These are phyloP conservation scores for Tamandua tetradactyla DNA, from an alignment of 2,797 vertebrate genomes.

Conservation along the genomic window DNA sequence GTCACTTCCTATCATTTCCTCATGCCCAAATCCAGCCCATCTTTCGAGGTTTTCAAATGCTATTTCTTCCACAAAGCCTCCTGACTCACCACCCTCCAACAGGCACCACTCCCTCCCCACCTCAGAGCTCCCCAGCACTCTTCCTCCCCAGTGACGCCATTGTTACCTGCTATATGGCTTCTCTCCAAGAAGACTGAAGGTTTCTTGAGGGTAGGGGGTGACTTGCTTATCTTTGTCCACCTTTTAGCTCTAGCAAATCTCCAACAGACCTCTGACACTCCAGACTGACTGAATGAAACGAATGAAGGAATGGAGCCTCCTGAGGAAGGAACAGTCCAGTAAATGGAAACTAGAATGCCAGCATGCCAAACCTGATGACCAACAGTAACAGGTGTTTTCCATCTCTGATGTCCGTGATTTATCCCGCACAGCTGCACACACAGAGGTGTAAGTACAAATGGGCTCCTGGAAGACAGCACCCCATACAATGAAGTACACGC, in stretches of 20 bases:
- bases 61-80: not conserved
- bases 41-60: not conserved
- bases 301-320: not conserved
- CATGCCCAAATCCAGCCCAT: not conserved
- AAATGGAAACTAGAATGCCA: not conserved
- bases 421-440: conserved; percentile 44
- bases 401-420: conserved; percentile 46
- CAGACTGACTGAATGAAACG: not conserved
- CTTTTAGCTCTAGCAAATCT: not conserved
- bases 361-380: conserved; percentile 35
- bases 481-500: not conserved
- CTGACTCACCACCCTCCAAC: not conserved
- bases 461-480: not conserved
- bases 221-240: not conserved
- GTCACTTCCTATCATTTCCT: not conserved
- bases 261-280: not conserved
- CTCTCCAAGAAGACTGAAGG: not conserved
- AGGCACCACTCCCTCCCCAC: not conserved
- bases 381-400: conserved; percentile 74
- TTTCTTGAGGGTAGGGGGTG: not conserved
- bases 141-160: not conserved
- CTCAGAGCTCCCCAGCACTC: not conserved
- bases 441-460: not conserved
- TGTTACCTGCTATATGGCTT: not conserved
- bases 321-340: not conserved